phyloP scores from a whole-genome alignment of 2,797 vertebrate genomes.

The Ceryle rudis region DNA sequence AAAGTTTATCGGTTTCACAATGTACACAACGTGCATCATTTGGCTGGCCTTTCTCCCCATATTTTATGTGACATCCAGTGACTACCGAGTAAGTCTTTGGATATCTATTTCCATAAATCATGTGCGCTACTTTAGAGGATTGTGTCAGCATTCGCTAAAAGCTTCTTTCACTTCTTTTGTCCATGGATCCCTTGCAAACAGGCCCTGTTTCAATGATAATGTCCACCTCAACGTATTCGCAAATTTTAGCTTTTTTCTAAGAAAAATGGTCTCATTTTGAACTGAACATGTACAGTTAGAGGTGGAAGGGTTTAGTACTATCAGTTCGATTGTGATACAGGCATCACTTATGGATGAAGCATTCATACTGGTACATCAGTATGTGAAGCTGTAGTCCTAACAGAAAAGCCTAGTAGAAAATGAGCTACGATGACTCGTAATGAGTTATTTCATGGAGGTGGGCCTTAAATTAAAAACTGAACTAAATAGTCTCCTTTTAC shows the following conservation, averaged over 20 bases:
- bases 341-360: neutral
- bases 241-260: neutral
- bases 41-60: conserved; percentile 99
- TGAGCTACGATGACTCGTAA: neutral
- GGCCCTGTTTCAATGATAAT: neutral
- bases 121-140: neutral
- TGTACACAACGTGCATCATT: conserved; percentile 99
- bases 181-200: neutral
- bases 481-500: neutral
- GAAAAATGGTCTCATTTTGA: neutral
- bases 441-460: neutral
- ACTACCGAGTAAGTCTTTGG: conserved; percentile 93
- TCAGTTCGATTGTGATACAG: neutral
- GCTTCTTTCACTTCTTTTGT: neutral
- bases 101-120: conserved; percentile 1
- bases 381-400: neutral
- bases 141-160: neutral
- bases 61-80: conserved; percentile 98
- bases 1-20: conserved; percentile 99
- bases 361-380: neutral
- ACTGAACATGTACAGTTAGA: neutral
- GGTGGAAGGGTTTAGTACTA: neutral
- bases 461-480: neutral
- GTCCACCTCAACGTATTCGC: neutral
- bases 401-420: neutral